Conservation (phyloP, 2,888 invertebrate species). For the Tiphia femorata region DNA sequence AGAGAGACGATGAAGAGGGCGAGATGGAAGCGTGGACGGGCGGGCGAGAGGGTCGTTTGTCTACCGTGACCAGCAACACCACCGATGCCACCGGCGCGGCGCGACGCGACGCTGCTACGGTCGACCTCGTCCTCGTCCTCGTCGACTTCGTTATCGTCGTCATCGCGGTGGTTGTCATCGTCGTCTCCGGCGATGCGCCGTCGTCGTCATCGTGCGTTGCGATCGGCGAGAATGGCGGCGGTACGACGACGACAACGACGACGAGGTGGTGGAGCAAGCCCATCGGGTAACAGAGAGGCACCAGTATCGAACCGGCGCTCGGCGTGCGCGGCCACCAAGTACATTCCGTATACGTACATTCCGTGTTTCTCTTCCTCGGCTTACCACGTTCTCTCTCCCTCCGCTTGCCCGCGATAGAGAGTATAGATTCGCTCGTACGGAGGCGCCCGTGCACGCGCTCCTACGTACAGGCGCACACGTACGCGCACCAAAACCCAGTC, state of each 20-base stretch:
- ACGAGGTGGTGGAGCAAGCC: conserved; percentile 34
- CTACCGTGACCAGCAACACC: conserved; percentile 4
- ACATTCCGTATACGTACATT: conserved; percentile 51
- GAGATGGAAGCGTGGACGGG: conserved; percentile 4
- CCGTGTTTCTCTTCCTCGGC: conserved; percentile 32
- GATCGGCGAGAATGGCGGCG: conserved; percentile 33
- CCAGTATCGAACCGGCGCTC: conserved; percentile 68
- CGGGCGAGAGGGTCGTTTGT: conserved; percentile 40
- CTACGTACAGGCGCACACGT: background rate
- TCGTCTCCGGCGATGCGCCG: conserved; percentile 13
- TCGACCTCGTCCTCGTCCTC: background rate
- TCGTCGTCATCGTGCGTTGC: conserved; percentile 28
- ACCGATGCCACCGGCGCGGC: background rate
- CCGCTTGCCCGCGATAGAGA: conserved; percentile 16
- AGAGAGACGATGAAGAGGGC: background rate
- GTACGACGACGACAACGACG: conserved; percentile 15
- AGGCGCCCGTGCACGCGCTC: too few relatives aligned
- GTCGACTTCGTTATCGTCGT: conserved; percentile 1
- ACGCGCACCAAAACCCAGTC: background rate
- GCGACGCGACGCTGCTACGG: background rate
- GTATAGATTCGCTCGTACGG: conserved; percentile 5
- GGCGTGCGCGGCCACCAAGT: conserved; percentile 47
- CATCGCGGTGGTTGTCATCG: conserved; percentile 28
- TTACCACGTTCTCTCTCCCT: conserved; percentile 1
- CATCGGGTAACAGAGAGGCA: conserved; percentile 37